Evolutionary conservation across 2,888 invertebrate species (phyloP).

Genomic region (Oscheius sp.): DNA sequence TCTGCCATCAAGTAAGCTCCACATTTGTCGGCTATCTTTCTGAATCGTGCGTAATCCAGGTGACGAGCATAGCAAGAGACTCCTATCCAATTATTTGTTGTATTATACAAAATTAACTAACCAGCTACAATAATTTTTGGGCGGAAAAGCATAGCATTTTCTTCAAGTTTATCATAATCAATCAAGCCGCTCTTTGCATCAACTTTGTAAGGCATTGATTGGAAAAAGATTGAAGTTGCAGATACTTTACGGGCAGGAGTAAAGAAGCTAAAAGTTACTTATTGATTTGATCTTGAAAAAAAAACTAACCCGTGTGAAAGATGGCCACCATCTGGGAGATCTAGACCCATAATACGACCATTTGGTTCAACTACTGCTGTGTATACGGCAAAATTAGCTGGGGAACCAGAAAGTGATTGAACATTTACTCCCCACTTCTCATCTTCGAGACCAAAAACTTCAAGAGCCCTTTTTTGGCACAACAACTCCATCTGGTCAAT

Average conservation of each 20-base stretch:
- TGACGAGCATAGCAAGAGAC: constrained; percentile 91
- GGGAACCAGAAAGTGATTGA: constrained; percentile 93
- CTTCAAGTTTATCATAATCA: constrained; percentile 87
- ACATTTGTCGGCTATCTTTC: constrained; percentile 80
- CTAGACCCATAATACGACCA: constrained; percentile 91
- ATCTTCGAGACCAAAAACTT: constrained; percentile 82
- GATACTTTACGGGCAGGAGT: constrained; percentile 89
- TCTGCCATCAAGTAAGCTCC: constrained; percentile 89
- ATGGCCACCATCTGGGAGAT: constrained; percentile 96
- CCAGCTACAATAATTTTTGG: constrained; percentile 92
- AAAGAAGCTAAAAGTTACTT: constrained; percentile 77
- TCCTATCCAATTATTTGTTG: constrained; percentile 72
- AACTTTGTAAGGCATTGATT: constrained; percentile 93
- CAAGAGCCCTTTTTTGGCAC: constrained; percentile 85
- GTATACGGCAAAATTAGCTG: constrained; percentile 95
- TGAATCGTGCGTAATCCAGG: constrained; percentile 88
- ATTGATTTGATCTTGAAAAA: background rate
- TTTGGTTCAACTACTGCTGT: constrained; percentile 83
- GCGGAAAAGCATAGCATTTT: constrained; percentile 85
- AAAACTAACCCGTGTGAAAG: constrained; percentile 74
- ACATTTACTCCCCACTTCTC: constrained; percentile 97
- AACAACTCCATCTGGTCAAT: constrained; percentile 91
- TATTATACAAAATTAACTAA: constrained; percentile 21
- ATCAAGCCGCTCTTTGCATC: constrained; percentile 84
- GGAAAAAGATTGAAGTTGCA: constrained; percentile 95